Base-by-base conservation (phyloP, 2,797 vertebrate species). In the Neosilurus hyrtlii region DNA sequence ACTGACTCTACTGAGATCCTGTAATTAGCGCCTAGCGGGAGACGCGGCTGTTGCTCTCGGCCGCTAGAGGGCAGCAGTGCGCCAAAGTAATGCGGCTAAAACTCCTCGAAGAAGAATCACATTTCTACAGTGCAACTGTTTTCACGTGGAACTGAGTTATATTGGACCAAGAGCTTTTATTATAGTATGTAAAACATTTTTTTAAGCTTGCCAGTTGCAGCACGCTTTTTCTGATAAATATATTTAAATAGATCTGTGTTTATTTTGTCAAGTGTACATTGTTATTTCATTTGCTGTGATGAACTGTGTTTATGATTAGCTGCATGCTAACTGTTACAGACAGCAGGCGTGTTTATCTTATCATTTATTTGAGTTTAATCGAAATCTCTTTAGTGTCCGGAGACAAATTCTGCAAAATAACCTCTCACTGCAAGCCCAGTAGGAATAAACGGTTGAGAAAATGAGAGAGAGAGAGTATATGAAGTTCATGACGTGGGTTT, bases 61-160 rank as follows among this genome's bases (percentile, higher is more conserved):
- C 78, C 68, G 0, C 15, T 54, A 65, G 80, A 35, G 24, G 70
- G 80, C 68, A 65, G 80, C 14, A 62, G 57, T 0, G 24, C n/a
- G 9, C 65, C 35, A 16, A 24, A 51, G 80, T 20, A 9, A 11
- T 9, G 22, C 7, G 0, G 70, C 4, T 52, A 5, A 54, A 20
- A 12, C 12, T 24, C 35, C 8, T 0, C 14, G 59, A 81, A 73
- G 80, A 81, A 73, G 57, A 35, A 35, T 2, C n/a, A 14, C 24
- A n/a, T 49, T 7, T 20, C 2, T 9, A 37, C 61, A 65, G 24
- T 30, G 70, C 18, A 9, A 2, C n/a, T 61, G 10, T 63, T 51
- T 49, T 52, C 80, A 81, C 80, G 80, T 81, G 80, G 67, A 70
- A 66, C 18, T 22, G 9, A 20, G 1, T 70, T 70, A 5, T 35